These are phyloP conservation scores for Mastomys coucha DNA, from an alignment of 2,113 vertebrate species.

Conservation along the genomic window DNA sequence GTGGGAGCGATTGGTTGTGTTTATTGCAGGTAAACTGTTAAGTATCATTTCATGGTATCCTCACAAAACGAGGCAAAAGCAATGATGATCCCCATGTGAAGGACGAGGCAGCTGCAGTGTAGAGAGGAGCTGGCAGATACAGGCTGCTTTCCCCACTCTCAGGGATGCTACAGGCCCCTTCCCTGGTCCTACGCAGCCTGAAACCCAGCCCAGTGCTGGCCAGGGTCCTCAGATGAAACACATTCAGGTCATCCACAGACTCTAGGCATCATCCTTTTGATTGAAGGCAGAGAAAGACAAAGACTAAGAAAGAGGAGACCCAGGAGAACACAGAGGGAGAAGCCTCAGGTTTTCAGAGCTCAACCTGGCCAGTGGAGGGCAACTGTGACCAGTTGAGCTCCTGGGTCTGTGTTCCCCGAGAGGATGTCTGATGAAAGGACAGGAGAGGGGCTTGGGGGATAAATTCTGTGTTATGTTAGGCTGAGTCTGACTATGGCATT, in stretches of 20 bases:
- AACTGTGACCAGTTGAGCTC: neutral
- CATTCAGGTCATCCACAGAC: neutral
- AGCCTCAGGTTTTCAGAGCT: neutral
- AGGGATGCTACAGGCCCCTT: neutral
- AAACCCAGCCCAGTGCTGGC: neutral
- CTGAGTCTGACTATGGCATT: neutral
- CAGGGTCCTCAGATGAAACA: neutral
- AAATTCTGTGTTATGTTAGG: neutral
- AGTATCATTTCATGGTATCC: neutral
- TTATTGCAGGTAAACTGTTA: neutral
- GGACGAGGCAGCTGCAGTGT: neutral
- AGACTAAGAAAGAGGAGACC: neutral
- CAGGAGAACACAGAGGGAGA: neutral
- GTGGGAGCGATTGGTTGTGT: neutral
- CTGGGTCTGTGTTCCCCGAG: neutral
- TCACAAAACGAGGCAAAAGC: neutral
- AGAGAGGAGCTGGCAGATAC: neutral
- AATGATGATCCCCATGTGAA: neutral
- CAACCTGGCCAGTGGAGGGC: neutral
- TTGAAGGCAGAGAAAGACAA: neutral
- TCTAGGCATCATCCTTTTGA: neutral
- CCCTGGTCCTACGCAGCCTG: neutral
- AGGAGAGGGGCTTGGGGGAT: neutral
- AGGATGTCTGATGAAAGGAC: constrained; percentile 18
- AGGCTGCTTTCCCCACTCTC: neutral